phyloP scores from a whole-genome alignment of 2,888 invertebrate genomes.

The Chymomyza procnemis region DNA sequence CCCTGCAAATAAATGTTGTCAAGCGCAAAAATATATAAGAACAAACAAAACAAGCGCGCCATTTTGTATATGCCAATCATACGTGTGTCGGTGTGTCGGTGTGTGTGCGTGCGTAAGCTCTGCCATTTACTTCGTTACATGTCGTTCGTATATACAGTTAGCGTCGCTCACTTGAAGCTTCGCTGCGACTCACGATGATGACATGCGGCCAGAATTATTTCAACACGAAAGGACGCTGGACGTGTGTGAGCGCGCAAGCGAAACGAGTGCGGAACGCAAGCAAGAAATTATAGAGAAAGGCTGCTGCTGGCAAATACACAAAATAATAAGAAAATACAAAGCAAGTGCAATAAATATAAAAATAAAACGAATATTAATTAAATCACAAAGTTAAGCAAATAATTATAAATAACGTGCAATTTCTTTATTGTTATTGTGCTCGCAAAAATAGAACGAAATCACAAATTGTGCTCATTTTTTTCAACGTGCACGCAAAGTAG shows the following conservation, averaged over 20 bases:
- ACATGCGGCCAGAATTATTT: slow-evolving; percentile 36
- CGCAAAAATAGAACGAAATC: slow-evolving; percentile 22
- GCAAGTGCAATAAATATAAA: slow-evolving; percentile 2
- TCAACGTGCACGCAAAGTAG: slow-evolving; percentile 40
- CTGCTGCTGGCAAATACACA: slow-evolving; percentile 35
- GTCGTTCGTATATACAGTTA: slow-evolving; percentile 10
- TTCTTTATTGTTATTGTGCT: slow-evolving; percentile 24
- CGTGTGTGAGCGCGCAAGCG: slow-evolving; percentile 62
- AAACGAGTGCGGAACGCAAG: slow-evolving; percentile 63
- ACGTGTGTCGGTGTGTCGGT: not conserved
- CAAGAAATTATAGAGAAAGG: slow-evolving; percentile 57
- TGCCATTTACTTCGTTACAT: slow-evolving; percentile 11
- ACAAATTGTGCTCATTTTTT: not conserved
- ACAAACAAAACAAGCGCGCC: slow-evolving; percentile 19
- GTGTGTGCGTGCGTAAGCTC: slow-evolving; percentile 26
- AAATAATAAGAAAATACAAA: slow-evolving; percentile 11
- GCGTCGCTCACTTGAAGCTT: not conserved
- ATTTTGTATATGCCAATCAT: not conserved
- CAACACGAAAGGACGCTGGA: slow-evolving; percentile 72
- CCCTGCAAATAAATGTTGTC: slow-evolving; percentile 6
- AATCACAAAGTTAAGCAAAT: slow-evolving; percentile 11
- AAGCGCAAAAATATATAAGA: slow-evolving; percentile 23
- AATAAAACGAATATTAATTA: slow-evolving; percentile 14
- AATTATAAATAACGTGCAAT: not conserved
- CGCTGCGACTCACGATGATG: slow-evolving; percentile 23